Percentiles rank a stretch among this genome's conserved stretches.
These are phyloP conservation scores for Minunthozetes semirufus DNA, from an alignment of 2,888 invertebrate genomes.

Conservation along the genomic window DNA sequence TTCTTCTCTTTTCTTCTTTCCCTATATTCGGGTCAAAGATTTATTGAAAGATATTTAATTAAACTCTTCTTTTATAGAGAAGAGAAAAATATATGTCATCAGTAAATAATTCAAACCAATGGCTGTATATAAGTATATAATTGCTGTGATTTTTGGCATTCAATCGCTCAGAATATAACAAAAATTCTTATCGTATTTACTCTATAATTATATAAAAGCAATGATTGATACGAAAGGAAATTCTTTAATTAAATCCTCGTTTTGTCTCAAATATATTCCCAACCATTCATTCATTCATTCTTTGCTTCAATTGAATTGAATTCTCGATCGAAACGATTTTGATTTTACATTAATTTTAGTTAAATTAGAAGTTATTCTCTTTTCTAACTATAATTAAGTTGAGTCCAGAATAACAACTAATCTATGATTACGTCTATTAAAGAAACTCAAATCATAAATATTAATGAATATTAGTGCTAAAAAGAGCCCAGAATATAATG, in stretches of 20 bases:
- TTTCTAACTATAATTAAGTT: too few relatives aligned
- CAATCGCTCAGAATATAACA: neutral
- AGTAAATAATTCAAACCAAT: slow-evolving; percentile 21
- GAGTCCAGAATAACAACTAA: too few relatives aligned
- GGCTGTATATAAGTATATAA: slow-evolving; percentile 17
- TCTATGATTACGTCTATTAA: too few relatives aligned
- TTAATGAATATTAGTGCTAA: too few relatives aligned
- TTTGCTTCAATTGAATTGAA: too few relatives aligned
- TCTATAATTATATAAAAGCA: slow-evolving; percentile 19
- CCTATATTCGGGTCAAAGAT: slow-evolving; percentile 8
- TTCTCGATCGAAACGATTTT: too few relatives aligned
- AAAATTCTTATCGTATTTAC: neutral
- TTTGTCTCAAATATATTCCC: neutral
- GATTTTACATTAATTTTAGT: too few relatives aligned
- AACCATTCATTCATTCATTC: neutral
- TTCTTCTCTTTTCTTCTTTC: neutral
- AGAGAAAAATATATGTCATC: slow-evolving; percentile 11
- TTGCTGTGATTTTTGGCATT: slow-evolving; percentile 14
- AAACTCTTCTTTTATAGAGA: neutral
- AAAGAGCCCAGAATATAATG: too few relatives aligned
- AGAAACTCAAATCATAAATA: too few relatives aligned
- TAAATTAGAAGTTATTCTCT: too few relatives aligned
- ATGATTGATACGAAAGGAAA: slow-evolving; percentile 14
- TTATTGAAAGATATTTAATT: neutral
- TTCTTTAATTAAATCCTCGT: slow-evolving; percentile 4